Conservation (phyloP, 23 tunicate species). For the Ciona savignyi region DNA sequence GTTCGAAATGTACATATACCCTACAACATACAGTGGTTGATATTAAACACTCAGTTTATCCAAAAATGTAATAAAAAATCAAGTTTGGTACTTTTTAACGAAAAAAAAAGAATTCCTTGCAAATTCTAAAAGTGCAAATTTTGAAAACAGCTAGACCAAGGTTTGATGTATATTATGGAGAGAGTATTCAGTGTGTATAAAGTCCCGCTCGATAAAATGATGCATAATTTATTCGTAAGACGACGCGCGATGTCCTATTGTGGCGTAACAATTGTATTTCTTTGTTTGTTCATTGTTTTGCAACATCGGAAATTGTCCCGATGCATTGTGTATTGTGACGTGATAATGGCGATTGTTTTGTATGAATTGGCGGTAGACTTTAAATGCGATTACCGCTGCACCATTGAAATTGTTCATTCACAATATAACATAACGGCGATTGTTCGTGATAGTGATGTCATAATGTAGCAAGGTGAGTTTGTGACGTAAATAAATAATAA, state of each 20-base stretch:
- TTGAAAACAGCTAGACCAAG: too few species aligned
- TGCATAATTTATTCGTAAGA: neutral
- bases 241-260: neutral
- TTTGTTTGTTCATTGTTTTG: neutral
- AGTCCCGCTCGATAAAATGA: neutral
- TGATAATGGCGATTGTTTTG: neutral
- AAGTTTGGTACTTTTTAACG: too few species aligned
- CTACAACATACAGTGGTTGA: too few species aligned
- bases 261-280: neutral
- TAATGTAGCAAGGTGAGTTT: neutral
- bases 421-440: neutral
- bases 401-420: neutral
- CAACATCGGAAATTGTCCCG: neutral
- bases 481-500: neutral
- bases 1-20: too few species aligned
- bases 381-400: neutral
- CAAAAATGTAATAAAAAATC: too few species aligned
- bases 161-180: too few species aligned
- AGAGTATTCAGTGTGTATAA: too few species aligned
- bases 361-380: neutral
- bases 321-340: neutral
- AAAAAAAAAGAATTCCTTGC: too few species aligned
- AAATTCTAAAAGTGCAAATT: too few species aligned
- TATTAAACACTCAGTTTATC: too few species aligned
- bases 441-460: neutral